These are phyloP conservation scores for Lepisosteus osseus DNA, from an alignment of 2,113 vertebrate genomes.

Conservation along the genomic window DNA sequence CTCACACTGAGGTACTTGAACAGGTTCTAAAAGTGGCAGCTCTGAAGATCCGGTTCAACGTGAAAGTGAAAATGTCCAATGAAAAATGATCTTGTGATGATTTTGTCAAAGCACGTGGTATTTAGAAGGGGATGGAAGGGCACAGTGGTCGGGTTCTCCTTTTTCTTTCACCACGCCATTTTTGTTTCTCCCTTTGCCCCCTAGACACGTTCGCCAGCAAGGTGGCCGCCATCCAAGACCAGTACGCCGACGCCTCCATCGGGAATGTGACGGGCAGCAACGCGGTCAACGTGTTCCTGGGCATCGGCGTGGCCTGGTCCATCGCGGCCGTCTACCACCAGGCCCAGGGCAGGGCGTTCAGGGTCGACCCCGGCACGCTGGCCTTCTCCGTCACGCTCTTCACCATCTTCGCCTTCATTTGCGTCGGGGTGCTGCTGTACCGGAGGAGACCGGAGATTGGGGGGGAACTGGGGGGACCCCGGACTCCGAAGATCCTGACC, in stretches of 20 bases:
- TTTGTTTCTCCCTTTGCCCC: conserved; percentile 37
- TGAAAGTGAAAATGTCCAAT: no score
- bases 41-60: no score
- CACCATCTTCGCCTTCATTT: conserved; percentile 98
- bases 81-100: no score
- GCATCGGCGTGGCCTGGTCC: conserved; percentile 98
- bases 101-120: no score
- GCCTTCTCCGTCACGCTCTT: conserved; percentile 99
- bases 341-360: conserved; percentile 75
- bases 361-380: conserved; percentile 85
- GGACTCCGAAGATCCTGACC: conserved; percentile 94
- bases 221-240: conserved; percentile 95
- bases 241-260: conserved; percentile 95
- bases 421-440: conserved; percentile 87
- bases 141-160: no score
- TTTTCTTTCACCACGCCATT: no score
- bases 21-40: no score
- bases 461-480: conserved; percentile 95
- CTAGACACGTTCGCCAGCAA: conserved; percentile 98
- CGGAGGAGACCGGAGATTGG: conserved; percentile 93
- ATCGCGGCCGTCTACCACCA: conserved; percentile 95
- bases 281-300: conserved; percentile 96
- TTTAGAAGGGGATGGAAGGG: no score
- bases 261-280: conserved; percentile 98
- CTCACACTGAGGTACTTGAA: no score